A percentile compares a stretch with the other conserved stretches of the same genome.
Conservation (phyloP, 2,113 vertebrate genomes). For the Brachionichthys hirsutus region DNA sequence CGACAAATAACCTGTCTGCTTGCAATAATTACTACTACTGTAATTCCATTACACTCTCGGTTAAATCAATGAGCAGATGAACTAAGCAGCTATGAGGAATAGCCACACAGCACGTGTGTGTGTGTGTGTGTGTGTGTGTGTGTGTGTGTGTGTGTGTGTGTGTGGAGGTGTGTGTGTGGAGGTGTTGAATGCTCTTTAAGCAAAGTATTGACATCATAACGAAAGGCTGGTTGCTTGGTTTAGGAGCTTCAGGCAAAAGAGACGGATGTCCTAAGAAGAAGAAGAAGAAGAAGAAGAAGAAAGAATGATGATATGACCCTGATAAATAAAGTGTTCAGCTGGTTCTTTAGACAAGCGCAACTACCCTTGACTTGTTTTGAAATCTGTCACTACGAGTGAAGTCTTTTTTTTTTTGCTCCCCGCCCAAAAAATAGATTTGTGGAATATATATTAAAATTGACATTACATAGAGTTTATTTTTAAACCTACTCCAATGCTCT, state of each 20-base stretch:
- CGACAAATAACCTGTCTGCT: conserved; percentile 71
- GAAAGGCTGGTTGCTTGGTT: conserved; percentile 68
- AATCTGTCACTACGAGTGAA: conserved; percentile 59
- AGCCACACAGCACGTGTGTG: conserved; percentile 55
- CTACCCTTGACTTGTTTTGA: conserved; percentile 59
- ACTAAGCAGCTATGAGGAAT: conserved; percentile 69
- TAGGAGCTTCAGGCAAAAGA: conserved; percentile 60
- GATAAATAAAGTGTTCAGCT: conserved; percentile 50
- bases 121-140: conserved; percentile 76
- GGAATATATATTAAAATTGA: conserved; percentile 59
- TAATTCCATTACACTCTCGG: conserved; percentile 73
- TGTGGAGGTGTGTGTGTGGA: no score
- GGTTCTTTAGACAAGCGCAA: conserved; percentile 44
- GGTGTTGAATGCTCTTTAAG: conserved; percentile 80
- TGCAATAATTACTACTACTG: conserved; percentile 64
- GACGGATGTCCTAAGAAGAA: conserved; percentile 56
- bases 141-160: no score
- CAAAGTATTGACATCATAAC: conserved; percentile 80
- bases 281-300: conserved; percentile 61
- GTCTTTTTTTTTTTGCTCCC: conserved; percentile 29
- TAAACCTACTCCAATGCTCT: conserved; percentile 63
- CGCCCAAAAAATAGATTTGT: conserved; percentile 27
- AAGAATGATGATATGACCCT: conserved; percentile 21
- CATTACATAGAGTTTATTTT: conserved; percentile 73
- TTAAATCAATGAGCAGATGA: conserved; percentile 79